Base-by-base conservation (phyloP, 2,888 invertebrate species). In the Cremastobaeus sp. region DNA sequence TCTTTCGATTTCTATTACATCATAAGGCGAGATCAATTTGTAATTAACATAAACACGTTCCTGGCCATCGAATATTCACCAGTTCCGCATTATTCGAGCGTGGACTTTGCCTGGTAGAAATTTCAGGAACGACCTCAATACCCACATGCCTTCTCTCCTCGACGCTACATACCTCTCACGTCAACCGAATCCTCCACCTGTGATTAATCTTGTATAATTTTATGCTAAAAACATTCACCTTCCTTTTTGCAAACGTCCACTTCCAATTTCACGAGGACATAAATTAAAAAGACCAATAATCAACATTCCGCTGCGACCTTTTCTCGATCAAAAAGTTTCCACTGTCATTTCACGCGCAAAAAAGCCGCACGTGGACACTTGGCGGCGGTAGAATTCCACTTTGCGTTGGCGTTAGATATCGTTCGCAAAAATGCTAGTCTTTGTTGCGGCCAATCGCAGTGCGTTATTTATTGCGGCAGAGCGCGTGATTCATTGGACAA, bases 61-160 rank as follows among this genome's bases (percentile, higher is more conserved):
- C 30, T n/a, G 8, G 17, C 34, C n/a, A 52, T 43, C 18, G 39
- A 65, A 55, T 55, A 57, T 68, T 35, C 48, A 50, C 48, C 5
- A 50, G 66, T 66, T 68, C 66, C 66, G 66, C 66, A 32, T 57
- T 68, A 57, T 50, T 57, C 32, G 34, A 57, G 14, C 35, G 43
- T 55, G 66, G 66, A 68, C 66, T 68, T 68, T 59, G 66, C 20
- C 50, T 59, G 18, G 50, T 57, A 68, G 66, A 59, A 68, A 68
- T 68, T 68, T 59, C 57, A 68, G 57, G 41, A 18, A n/a, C 57
- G 66, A 68, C 66, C 66, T 66, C 48, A 66, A 66, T 66, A 66
- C 55, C 57, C 57, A 57, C 57, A 41, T 66, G 66, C 57, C 66
- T 57, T 66, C 54, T 65, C 54, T 43, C 18, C 32, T 12, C 52